These are phyloP conservation scores for Barnardius zonarius DNA, from an alignment of 2,113 vertebrate species.

Conservation along the genomic window DNA sequence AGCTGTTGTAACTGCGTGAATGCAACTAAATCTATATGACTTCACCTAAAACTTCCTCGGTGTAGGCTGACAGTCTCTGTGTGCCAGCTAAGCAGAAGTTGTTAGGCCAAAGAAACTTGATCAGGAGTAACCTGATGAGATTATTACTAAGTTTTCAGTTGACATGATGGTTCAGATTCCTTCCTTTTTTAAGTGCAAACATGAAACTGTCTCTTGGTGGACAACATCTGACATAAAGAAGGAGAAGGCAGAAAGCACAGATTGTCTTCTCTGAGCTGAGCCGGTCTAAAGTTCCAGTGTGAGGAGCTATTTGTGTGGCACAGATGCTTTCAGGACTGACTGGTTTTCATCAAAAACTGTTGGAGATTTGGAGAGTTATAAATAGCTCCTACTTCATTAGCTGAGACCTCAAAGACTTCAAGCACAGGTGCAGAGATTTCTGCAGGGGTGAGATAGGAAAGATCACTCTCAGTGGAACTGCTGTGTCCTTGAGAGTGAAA, in stretches of 20 bases:
- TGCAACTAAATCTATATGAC: neutral
- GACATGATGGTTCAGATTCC: neutral
- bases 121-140: neutral
- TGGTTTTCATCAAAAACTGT: constrained; percentile 52
- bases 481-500: constrained; percentile 49
- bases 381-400: constrained; percentile 58
- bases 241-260: neutral
- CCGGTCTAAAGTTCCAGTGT: constrained; percentile 11
- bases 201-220: neutral
- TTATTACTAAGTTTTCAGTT: neutral
- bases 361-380: constrained; percentile 56
- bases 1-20: neutral
- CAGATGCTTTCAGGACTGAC: constrained; percentile 47
- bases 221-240: neutral
- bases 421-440: constrained; percentile 61
- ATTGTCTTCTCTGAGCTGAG: neutral
- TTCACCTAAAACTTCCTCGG: neutral
- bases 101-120: neutral
- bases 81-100: neutral
- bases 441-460: constrained; percentile 20
- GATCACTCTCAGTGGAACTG: constrained; percentile 4
- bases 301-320: constrained; percentile 4
- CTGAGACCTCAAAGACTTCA: neutral
- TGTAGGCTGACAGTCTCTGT: neutral
- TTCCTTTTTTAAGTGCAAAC: neutral